Base-by-base conservation (phyloP, 2,797 vertebrate species). In the Falco biarmicus region DNA sequence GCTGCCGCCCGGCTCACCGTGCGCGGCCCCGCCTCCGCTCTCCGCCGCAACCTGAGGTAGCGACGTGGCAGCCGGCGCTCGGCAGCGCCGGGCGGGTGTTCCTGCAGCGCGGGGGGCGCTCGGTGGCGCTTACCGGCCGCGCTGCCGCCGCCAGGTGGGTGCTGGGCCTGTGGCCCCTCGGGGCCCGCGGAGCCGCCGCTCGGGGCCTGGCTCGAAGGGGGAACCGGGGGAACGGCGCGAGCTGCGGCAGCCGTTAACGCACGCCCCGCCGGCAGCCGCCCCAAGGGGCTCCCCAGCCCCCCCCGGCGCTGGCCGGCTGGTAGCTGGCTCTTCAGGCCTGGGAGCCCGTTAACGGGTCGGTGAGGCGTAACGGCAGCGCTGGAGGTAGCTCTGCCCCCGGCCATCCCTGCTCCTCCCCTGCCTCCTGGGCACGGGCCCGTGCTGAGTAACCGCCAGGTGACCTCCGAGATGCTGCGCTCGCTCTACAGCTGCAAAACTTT, bases 31-130 rank as follows among this genome's bases (percentile, higher is more conserved):
- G 15, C 69, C 16, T 28, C 34, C 19, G 29, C 13, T 68, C 22
- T 25, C 7, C 28, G 34, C 50, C 50, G 51, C 17, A 28, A 34
- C 61, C 10, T 11, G 79, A 53, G 61, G 43, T 34, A 51, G 71
- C 59, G 87, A 90, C 95, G 95, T 92, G 95, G 93, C 92, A 76
- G 73, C 7, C 25, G n/a, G 75, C 28, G 19, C 39, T 34, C n/a
- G 31, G 75, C 57, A 10, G 4, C 65, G 51, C 56, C 56, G 9
- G n/a, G 69, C 10, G 24, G 28, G 53, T 9, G 39, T 28, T 47
- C 16, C 50, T 68, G 28, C 14, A 13, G 63, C 8, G 37, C 6
- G 15, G 66, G n/a, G 29, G 53, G 56, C 28, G 22, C 56, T n/a
- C 48, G n/a, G 56, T 15, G n/a, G 12, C 57, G 14, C 6, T 54